A percentile compares a stretch with the other conserved stretches of the same genome.
phyloP scores from a whole-genome alignment of 2,113 vertebrate genomes.

The Sitta europaea region DNA sequence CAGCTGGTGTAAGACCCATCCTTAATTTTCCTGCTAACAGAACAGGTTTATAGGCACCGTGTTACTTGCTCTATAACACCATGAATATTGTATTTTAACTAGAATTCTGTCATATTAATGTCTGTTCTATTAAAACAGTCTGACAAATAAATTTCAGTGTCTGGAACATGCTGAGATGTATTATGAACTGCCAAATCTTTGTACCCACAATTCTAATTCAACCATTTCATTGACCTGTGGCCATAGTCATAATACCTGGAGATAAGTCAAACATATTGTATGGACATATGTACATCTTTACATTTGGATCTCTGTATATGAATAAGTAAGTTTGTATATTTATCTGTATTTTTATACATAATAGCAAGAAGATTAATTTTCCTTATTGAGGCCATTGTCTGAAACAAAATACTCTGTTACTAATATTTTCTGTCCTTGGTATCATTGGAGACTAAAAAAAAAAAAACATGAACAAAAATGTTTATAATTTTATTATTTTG shows the following conservation, averaged over 20 bases:
- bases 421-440: background rate
- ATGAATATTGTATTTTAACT: background rate
- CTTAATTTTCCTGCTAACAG: background rate
- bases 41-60: background rate
- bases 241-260: background rate
- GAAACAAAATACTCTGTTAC: background rate
- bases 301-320: background rate
- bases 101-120: background rate
- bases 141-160: background rate
- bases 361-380: background rate
- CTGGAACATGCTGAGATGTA: background rate
- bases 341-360: background rate
- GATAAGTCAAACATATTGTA: background rate
- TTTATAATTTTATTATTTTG: background rate
- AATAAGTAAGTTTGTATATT: background rate
- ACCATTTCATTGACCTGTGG: background rate
- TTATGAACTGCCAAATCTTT: background rate
- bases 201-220: background rate
- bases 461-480: background rate
- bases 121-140: background rate
- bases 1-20: background rate
- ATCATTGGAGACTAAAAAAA: background rate
- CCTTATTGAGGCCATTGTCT: background rate
- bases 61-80: background rate
- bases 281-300: background rate